phyloP scores from a whole-genome alignment of 2,888 invertebrate species.

The Volucella zonaria region DNA sequence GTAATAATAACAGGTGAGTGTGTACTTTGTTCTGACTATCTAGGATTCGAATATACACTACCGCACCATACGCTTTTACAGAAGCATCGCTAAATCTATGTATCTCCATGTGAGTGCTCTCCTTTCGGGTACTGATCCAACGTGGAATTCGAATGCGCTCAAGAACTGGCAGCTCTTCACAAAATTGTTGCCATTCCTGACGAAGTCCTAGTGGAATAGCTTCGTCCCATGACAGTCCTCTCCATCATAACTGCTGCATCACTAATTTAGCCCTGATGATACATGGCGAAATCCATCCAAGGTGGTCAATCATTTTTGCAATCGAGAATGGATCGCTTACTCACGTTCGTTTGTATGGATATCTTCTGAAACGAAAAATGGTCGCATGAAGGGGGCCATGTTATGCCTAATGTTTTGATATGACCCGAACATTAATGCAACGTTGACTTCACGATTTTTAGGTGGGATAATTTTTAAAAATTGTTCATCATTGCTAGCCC shows the following conservation, averaged over 20 bases:
- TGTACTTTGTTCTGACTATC: constrained; percentile 19
- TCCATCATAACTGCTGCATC: constrained; percentile 33
- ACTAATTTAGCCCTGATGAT: constrained; percentile 20
- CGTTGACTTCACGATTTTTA: too few relatives aligned
- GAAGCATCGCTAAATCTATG: constrained; percentile 48
- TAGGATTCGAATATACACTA: constrained; percentile 6
- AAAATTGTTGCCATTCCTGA: constrained; percentile 19
- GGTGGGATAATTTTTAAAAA: too few relatives aligned
- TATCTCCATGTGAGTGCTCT: neutral
- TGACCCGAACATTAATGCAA: too few relatives aligned
- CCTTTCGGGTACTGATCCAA: neutral
- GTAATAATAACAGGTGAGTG: constrained; percentile 12
- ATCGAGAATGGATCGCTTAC: constrained; percentile 31
- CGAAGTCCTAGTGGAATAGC: neutral
- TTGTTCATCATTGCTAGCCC: too few relatives aligned
- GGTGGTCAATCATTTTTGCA: constrained; percentile 42
- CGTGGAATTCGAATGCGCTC: constrained; percentile 14
- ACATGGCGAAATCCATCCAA: constrained; percentile 42
- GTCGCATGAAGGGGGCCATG: constrained; percentile 20
- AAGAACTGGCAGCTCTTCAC: constrained; percentile 1
- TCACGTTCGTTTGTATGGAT: neutral
- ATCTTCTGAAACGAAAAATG: constrained; percentile 17
- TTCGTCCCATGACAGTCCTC: constrained; percentile 11
- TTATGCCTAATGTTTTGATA: constrained; percentile 30
- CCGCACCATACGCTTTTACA: constrained; percentile 33